A percentile compares a stretch with the other conserved stretches of the same genome.
Conservation (phyloP, 1,140 invertebrate species). For the Drosophila nebulosa region DNA sequence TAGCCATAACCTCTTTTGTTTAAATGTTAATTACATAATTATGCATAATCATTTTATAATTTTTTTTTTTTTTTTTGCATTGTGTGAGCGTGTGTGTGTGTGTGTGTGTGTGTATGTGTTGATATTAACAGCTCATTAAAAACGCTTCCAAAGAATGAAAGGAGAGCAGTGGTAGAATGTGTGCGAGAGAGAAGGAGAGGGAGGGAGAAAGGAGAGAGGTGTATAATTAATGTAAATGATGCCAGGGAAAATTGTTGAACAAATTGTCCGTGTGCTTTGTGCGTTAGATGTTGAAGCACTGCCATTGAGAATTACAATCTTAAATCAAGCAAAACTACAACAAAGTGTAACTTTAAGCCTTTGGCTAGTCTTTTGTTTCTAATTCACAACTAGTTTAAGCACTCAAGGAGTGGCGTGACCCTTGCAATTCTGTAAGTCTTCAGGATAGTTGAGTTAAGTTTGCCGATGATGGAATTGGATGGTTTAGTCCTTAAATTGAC, state of each 20-base stretch:
- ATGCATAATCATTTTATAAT: conserved; percentile 72
- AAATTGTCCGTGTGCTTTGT: neutral
- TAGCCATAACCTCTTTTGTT: conserved; percentile 71
- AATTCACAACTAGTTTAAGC: too few species aligned
- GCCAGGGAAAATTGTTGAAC: conserved; percentile 61
- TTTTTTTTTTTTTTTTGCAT: conserved; percentile 30
- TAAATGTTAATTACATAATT: conserved; percentile 81
- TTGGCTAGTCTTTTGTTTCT: neutral
- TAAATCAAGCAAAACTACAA: neutral
- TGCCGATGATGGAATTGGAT: too few species aligned
- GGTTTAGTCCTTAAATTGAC: too few species aligned
- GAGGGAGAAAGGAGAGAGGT: conserved; percentile 41
- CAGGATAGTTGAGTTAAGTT: too few species aligned
- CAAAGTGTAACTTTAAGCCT: neutral
- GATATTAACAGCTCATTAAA: conserved; percentile 79
- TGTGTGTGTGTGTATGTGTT: conserved; percentile 24
- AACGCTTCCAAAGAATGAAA: conserved; percentile 36
- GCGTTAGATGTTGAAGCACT: neutral
- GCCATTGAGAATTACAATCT: neutral
- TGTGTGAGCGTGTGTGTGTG: neutral
- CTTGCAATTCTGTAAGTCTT: too few species aligned
- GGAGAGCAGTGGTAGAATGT: neutral
- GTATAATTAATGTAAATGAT: conserved; percentile 67
- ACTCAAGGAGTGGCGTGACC: too few species aligned
- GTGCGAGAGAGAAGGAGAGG: neutral